phyloP scores from a whole-genome alignment of 1,140 invertebrate species.

The Dinoponera quadriceps region DNA sequence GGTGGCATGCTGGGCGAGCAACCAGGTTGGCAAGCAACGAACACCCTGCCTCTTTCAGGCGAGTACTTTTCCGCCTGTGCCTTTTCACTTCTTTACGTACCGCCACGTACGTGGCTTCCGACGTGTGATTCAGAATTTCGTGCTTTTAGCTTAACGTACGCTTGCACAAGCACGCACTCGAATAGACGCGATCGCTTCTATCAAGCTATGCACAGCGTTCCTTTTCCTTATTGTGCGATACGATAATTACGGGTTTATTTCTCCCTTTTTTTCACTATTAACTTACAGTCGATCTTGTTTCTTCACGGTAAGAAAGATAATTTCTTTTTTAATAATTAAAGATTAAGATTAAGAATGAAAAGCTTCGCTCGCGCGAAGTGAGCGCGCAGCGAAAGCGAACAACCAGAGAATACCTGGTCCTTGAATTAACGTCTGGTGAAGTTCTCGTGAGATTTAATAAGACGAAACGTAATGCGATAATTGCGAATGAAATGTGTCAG shows the following conservation, averaged over 20 bases:
- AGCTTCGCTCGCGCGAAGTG: not conserved
- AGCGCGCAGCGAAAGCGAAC: not conserved
- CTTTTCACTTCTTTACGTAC: conserved; percentile 24
- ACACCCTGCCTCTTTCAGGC: conserved; percentile 95
- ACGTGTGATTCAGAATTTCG: conserved; percentile 20
- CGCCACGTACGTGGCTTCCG: not conserved
- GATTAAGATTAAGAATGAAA: not conserved
- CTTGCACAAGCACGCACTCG: not conserved
- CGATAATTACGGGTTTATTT: not conserved
- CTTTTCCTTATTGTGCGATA: not conserved
- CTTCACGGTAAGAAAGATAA: not conserved
- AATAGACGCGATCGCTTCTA: not conserved
- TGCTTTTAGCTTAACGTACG: conserved; percentile 27
- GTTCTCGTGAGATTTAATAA: not conserved
- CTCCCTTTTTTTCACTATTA: not conserved
- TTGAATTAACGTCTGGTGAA: not conserved
- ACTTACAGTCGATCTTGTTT: not conserved
- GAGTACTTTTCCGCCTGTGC: conserved; percentile 61
- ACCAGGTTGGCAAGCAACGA: conserved; percentile 92
- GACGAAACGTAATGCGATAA: not conserved
- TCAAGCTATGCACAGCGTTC: not conserved
- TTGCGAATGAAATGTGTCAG: not conserved
- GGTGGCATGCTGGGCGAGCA: conserved; percentile 93
- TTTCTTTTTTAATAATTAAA: not conserved
- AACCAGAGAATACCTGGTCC: not conserved